A percentile compares a stretch with the other conserved stretches of the same genome.
Conservation (phyloP, 1,140 invertebrate species). For the Drosophila asahinai region DNA sequence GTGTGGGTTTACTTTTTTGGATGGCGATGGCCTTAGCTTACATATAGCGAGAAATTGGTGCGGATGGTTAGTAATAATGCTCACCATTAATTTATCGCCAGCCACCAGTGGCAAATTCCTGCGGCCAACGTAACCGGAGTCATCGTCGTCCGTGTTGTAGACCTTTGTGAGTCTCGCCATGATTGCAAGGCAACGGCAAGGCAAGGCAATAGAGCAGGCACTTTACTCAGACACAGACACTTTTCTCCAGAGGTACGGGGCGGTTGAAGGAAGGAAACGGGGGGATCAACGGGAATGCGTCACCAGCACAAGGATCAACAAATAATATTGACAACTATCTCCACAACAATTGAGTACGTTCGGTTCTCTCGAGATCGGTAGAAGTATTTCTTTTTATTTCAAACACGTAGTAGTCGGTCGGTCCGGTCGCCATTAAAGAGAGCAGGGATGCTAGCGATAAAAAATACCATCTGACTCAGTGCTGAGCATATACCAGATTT, state of each 20-base stretch:
- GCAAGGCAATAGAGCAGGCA: conserved; percentile 66
- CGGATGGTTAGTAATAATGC: conserved; percentile 16
- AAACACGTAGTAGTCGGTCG: conserved; percentile 74
- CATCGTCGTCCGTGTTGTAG: conserved; percentile 80
- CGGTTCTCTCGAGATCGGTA: conserved; percentile 47
- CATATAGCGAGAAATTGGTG: conserved; percentile 35
- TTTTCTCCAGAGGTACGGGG: conserved; percentile 36
- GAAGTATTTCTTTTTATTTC: conserved; percentile 70
- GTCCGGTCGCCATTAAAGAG: conserved; percentile 73
- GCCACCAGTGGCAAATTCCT: conserved; percentile 80
- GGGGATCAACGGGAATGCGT: conserved; percentile 47
- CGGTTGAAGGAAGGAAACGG: conserved; percentile 25
- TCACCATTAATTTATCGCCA: conserved; percentile 82
- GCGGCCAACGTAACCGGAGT: conserved; percentile 73
- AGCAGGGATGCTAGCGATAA: conserved; percentile 28
- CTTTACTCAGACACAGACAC: conserved; percentile 59
- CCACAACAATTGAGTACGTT: conserved; percentile 25
- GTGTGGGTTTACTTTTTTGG: conserved; percentile 40
- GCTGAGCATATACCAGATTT: neutral
- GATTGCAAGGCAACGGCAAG: conserved; percentile 66
- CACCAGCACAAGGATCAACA: conserved; percentile 39
- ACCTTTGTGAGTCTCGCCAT: conserved; percentile 84
- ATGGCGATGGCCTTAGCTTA: conserved; percentile 16
- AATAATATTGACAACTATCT: conserved; percentile 38
- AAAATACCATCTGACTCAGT: neutral